A percentile compares a stretch with the other conserved stretches of the same genome.
These are phyloP conservation scores for Cryptomyrus ogoouensis DNA, from an alignment of 2,113 vertebrate species.

Conservation along the genomic window DNA sequence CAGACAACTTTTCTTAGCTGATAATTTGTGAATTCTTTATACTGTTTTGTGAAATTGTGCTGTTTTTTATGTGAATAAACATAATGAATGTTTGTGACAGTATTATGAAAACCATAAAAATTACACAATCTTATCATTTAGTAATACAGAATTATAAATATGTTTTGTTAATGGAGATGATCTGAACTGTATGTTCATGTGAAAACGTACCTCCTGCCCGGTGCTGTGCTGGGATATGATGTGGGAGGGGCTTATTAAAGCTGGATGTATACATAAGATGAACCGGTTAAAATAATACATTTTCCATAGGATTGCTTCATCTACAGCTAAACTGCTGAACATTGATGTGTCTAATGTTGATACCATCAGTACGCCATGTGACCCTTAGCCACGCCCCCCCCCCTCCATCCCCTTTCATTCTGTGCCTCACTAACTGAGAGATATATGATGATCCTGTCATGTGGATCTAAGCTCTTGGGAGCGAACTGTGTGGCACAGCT, in stretches of 20 bases:
- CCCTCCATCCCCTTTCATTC: not conserved
- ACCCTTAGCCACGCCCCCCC: not conserved
- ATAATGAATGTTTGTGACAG: not conserved
- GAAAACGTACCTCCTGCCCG: not conserved
- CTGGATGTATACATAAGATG: not conserved
- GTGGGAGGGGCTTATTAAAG: not conserved
- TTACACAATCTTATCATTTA: not conserved
- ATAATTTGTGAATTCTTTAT: not conserved
- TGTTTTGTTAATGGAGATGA: not conserved
- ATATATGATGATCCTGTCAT: not conserved
- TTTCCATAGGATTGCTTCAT: not conserved
- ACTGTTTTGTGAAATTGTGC: not conserved
- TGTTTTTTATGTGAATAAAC: not conserved
- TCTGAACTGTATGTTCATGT: not conserved
- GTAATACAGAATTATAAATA: not conserved
- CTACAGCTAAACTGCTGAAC: not conserved
- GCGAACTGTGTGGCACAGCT: not conserved
- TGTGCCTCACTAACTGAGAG: not conserved
- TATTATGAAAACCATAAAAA: not conserved
- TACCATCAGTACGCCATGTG: not conserved
- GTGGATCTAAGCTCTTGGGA: not conserved
- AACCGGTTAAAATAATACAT: not conserved
- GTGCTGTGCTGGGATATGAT: not conserved
- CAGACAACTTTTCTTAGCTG: not conserved
- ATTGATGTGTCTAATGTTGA: not conserved